phyloP scores from a whole-genome alignment of 2,797 vertebrate species.

The Spea hammondii region DNA sequence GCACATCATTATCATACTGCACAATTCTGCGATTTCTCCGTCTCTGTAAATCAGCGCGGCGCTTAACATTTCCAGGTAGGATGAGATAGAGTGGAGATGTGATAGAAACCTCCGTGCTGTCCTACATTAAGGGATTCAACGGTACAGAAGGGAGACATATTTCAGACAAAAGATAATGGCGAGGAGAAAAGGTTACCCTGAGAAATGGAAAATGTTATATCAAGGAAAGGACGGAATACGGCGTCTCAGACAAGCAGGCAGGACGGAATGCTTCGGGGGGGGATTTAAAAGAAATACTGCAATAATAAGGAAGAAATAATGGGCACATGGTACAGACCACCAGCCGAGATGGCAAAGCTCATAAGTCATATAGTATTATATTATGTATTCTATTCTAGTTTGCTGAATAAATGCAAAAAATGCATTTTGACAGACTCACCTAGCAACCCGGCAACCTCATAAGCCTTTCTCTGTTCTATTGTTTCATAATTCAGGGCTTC shows the following conservation, averaged over 20 bases:
- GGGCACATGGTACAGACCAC: background rate
- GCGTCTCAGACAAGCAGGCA: background rate
- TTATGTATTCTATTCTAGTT: no score
- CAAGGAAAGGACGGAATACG: background rate
- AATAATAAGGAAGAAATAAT: background rate
- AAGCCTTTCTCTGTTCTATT: slow-evolving; percentile 98
- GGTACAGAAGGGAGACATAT: background rate
- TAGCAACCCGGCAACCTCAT: slow-evolving; percentile 93
- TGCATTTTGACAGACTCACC: slow-evolving; percentile 61
- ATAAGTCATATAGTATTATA: no score
- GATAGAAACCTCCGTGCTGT: background rate
- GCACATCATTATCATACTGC: background rate
- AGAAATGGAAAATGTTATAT: background rate
- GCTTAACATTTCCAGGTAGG: background rate
- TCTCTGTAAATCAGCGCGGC: background rate
- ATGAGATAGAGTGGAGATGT: background rate
- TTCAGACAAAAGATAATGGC: background rate
- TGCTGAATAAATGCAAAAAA: no score
- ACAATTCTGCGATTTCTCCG: background rate
- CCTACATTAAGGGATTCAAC: background rate
- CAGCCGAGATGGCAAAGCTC: background rate
- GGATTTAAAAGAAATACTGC: background rate
- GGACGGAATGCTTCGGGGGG: background rate
- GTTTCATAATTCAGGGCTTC: slow-evolving; percentile 98
- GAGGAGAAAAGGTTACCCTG: background rate